Base-by-base conservation (phyloP, 1,140 invertebrate genomes). In the Cecropterus lyciades region DNA sequence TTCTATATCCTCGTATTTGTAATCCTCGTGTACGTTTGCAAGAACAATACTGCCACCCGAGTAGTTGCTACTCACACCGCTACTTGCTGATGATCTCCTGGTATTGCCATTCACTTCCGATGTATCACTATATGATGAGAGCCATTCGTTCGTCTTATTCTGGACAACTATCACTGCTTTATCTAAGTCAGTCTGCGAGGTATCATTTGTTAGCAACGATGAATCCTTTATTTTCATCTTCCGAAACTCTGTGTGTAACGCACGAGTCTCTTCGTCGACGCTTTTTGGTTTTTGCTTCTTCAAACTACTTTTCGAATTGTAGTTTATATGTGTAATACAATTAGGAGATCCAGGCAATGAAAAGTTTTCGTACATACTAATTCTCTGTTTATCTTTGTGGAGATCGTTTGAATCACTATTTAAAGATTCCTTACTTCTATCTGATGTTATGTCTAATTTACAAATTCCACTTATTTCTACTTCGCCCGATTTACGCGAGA, bases 1-100 rank as follows among this genome's bases (percentile, higher is more conserved):
- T 55, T 96, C 95, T 63, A 90, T 87, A 85, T 97, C 96, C 45
- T 95, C 94, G 82, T 97, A 96, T 53, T 95, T 95, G 72, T 96
- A 97, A 64, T 96, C 95, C 80, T 96, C 96, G 14, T 95, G 93
- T 16, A 95, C 85, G 74, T 89, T 95, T 0, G 94, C 89, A 20
- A 92, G 43, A 3, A 87, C 71, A 33, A 92, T 92, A 60, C 77
- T 89, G 0, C 89, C 84, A 1, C 77, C 79, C 8, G 86, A 90
- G 27, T 77, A 87, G 42, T 77, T 85, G 49, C 89, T 91, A 53
- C 87, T 92, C 0, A 92, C 86, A 49, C 89, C 89, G 37, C 89
- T 92, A 27, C 86, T 92, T 0, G 85, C 85, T 17, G 87, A 89
- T 59, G 89, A 90, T 57, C 87, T 74, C 69, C 89, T 87, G 7